These are phyloP conservation scores for Leucopsar rothschildi DNA, from an alignment of 2,113 vertebrate genomes.

Conservation along the genomic window DNA sequence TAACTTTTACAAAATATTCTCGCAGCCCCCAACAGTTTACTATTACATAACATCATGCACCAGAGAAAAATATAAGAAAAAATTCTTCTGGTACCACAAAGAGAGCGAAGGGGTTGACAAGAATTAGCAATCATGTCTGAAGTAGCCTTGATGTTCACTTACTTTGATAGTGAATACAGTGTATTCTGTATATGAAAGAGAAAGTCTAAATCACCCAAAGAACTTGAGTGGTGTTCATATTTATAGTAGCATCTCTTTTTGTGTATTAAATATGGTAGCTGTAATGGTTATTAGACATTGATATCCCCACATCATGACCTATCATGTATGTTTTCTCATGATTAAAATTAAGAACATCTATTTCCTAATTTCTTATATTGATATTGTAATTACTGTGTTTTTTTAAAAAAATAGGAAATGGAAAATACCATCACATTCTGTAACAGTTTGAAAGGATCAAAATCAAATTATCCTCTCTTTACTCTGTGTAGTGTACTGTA, in stretches of 20 bases:
- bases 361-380: not conserved
- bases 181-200: not conserved
- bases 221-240: not conserved
- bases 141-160: not conserved
- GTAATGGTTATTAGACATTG: not conserved
- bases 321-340: fast-evolving
- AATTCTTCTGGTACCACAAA: not conserved
- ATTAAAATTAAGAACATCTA: not conserved
- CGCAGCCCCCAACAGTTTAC: not conserved
- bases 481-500: not conserved
- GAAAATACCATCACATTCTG: not conserved
- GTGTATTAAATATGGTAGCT: not conserved
- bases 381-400: not conserved
- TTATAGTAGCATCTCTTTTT: not conserved
- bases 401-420: not conserved
- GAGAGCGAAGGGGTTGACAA: not conserved
- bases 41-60: not conserved
- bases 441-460: not conserved
- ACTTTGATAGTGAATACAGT: not conserved
- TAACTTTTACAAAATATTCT: not conserved
- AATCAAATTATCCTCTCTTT: not conserved
- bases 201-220: not conserved
- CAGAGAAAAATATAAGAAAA: not conserved
- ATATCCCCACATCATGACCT: not conserved
- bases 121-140: not conserved